Conservation (phyloP, 1,140 invertebrate genomes). For the Heliothis subflexa region DNA sequence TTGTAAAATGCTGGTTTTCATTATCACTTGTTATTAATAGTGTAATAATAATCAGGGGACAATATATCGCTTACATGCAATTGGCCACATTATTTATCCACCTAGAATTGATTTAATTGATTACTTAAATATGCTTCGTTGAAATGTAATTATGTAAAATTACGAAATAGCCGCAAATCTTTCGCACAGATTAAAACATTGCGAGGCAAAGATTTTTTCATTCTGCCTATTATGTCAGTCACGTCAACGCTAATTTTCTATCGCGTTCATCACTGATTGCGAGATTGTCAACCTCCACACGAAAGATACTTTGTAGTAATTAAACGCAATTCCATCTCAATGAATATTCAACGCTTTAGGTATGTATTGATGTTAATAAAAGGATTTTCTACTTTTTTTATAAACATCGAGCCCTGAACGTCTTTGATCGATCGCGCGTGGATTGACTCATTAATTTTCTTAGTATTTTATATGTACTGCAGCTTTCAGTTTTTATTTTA, state of each 20-base stretch:
- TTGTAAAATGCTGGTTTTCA: constrained; percentile 19
- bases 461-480: constrained; percentile 39
- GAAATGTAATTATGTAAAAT: not conserved
- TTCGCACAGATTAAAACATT: constrained; percentile 2
- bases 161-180: constrained; percentile 3
- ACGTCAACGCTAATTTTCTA: constrained; percentile 20
- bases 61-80: not conserved
- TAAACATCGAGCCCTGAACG: constrained; percentile 11
- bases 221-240: constrained; percentile 33
- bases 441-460: constrained; percentile 47
- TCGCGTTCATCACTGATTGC: constrained; percentile 28
- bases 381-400: constrained; percentile 43
- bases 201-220: constrained; percentile 17
- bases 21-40: constrained; percentile 34
- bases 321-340: constrained; percentile 64
- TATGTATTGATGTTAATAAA: constrained; percentile 47
- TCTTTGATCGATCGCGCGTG: constrained; percentile 48
- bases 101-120: constrained; percentile 1
- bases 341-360: constrained; percentile 64
- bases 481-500: constrained; percentile 27
- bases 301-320: constrained; percentile 62
- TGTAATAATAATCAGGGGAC: constrained; percentile 30
- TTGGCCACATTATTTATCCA: not conserved
- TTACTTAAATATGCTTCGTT: not conserved
- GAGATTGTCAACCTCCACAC: constrained; percentile 52